Percentiles rank a stretch among this genome's conserved stretches.
phyloP scores from a whole-genome alignment of 2,888 invertebrate genomes.

The Polymixis lichenea region DNA sequence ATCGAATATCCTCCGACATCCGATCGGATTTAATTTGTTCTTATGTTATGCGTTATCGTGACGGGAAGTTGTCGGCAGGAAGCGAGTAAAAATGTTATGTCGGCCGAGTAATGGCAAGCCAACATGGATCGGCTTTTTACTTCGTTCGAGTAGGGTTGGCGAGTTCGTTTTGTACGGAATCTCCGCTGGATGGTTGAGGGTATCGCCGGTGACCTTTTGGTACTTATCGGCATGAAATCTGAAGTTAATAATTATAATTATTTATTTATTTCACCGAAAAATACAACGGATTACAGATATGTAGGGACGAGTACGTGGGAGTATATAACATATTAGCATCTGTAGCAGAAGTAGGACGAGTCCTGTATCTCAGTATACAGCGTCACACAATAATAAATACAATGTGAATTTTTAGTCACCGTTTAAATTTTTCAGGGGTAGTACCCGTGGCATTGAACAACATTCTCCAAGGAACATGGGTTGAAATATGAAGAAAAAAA shows the following conservation, averaged over 20 bases:
- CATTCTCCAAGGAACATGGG: no score
- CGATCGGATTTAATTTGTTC: constrained; percentile 79
- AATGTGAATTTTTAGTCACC: no score
- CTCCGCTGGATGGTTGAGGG: neutral
- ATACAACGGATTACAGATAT: no score
- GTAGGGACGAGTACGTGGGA: no score
- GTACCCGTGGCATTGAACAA: no score
- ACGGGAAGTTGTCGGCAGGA: constrained; percentile 80
- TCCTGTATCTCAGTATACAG: no score
- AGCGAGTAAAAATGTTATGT: constrained; percentile 79
- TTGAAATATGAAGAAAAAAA: no score
- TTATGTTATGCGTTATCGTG: constrained; percentile 79
- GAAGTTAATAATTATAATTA: neutral
- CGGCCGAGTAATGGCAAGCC: constrained; percentile 71
- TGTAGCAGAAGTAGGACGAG: no score
- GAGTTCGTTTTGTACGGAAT: constrained; percentile 14
- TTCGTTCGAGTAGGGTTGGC: constrained; percentile 62
- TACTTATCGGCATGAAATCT: neutral
- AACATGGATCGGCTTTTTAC: constrained; percentile 67
- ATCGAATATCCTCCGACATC: constrained; percentile 77
- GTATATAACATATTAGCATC: no score
- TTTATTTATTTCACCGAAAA: no score
- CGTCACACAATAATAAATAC: no score
- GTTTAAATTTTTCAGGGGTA: no score
- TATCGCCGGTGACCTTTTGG: neutral